Evolutionary conservation across 2,113 vertebrate genomes (phyloP).

Genomic region (Sander vitreus): DNA sequence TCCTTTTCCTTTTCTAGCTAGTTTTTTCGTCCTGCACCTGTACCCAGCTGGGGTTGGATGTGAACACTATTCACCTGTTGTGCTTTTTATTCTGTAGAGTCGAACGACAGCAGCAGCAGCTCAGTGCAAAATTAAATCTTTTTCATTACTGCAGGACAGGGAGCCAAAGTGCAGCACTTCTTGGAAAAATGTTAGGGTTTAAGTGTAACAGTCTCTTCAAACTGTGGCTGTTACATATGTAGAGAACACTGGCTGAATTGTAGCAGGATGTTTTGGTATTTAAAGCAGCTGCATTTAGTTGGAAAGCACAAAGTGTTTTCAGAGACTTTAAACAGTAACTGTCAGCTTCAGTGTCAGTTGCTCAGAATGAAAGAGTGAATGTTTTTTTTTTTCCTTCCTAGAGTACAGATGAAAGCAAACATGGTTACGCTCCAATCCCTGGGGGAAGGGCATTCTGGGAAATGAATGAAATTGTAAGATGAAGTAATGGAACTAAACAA

Average conservation of each 20-base stretch:
- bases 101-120: neutral
- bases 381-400: neutral
- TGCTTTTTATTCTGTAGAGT: neutral
- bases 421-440: neutral
- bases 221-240: too few relatives aligned
- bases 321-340: neutral
- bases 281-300: conserved; percentile 39
- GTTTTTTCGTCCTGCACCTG: neutral
- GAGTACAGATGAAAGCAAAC: conserved; percentile 27
- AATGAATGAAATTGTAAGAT: conserved; percentile 39
- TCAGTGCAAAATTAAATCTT: neutral
- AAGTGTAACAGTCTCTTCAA: neutral
- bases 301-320: conserved; percentile 28
- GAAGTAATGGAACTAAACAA: neutral
- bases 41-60: too few relatives aligned
- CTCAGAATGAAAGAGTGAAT: conserved; percentile 22
- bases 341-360: conserved; percentile 27
- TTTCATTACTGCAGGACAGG: neutral
- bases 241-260: neutral
- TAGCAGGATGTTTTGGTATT: conserved; percentile 16
- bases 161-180: neutral
- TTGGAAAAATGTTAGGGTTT: neutral
- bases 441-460: conserved; percentile 42
- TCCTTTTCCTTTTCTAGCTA: neutral
- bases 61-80: neutral